Conservation (phyloP, 2,797 vertebrate genomes). For the Epinephelus malabaricus region DNA sequence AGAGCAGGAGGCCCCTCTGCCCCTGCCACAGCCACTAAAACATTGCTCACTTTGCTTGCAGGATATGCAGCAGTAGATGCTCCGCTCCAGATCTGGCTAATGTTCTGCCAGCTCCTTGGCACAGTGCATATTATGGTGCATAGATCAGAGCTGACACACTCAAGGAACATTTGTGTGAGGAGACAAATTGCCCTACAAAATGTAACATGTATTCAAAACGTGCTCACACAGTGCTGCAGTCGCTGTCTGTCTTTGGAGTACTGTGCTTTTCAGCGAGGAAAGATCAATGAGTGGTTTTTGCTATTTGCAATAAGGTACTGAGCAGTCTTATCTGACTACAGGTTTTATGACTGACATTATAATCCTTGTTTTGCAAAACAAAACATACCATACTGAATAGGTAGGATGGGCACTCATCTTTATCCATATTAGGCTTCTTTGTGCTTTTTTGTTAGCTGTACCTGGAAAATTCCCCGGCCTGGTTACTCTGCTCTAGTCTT, state of each 20-base stretch:
- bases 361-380: constrained; percentile 25
- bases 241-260: constrained; percentile 19
- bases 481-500: constrained; percentile 4
- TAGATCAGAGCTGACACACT: constrained; percentile 86
- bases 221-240: constrained; percentile 13
- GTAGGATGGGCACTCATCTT: background rate
- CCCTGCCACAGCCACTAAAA: constrained; percentile 75
- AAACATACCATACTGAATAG: constrained; percentile 1
- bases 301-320: background rate
- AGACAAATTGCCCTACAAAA: constrained; percentile 68
- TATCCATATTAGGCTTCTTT: background rate
- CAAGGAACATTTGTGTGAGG: constrained; percentile 64
- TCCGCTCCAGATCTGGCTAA: constrained; percentile 89
- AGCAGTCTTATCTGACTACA: background rate
- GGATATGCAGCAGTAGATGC: constrained; percentile 88
- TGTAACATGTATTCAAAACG: constrained; percentile 41
- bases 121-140: constrained; percentile 86
- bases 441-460: background rate
- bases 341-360: background rate
- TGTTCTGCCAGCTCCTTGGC: constrained; percentile 86
- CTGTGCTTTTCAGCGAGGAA: constrained; percentile 1
- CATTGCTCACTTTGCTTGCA: constrained; percentile 93
- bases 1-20: constrained; percentile 70
- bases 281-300: background rate
- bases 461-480: background rate